Evolutionary conservation across 2,888 invertebrate species (phyloP), one percentile per base, ranked within the genome.

Genomic region (Dryadula phaetusa): DNA sequence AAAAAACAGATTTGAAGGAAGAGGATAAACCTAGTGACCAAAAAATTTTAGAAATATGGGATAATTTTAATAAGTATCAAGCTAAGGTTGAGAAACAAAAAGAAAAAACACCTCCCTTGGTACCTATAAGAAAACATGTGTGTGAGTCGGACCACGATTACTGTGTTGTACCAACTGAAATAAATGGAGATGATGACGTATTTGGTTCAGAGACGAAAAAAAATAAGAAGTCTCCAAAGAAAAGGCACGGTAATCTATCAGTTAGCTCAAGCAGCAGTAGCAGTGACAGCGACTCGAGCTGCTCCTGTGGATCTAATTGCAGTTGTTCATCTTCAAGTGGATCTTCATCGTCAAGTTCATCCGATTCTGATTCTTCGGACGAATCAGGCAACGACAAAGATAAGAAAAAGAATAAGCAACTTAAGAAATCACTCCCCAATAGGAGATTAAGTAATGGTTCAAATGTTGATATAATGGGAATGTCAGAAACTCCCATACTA

Each of bases 261-360:
- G 22, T 56, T 5, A 96, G 96, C 0, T 96, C 96, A 0, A 96
- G 96, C 78, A 95, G 95, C 76, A 96, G 96, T 20, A 96, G 96
- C 71, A 96, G 96, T 74, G 96, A 95, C 76, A 96, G 95, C 71
- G 90, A 89, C 76, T 96, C 96, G 0, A 96, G 95, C 79, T 97
- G 97, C 79, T 96, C 96, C 0, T 97, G 97, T 80, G 96, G 96
- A 3, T 95, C 96, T 0, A 97, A 97, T 80, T 97, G 97, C 78
- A 97, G 96, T 72, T 97, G 97, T 81, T 95, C 95, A 6, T 95
- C 95, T 60, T 95, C 95, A 63, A 95, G 95, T 67, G 94, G 94
- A 61, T 96, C 96, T 0, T 94, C 94, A 5, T 95, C 95, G 64
- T 94, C 95, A 14, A 95, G 95, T 70, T 91, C 92, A 40, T 91